A percentile compares a stretch with the other conserved stretches of the same genome.
These are phyloP conservation scores for Drosophila emarginata DNA, from an alignment of 2,888 invertebrate genomes.

Conservation along the genomic window DNA sequence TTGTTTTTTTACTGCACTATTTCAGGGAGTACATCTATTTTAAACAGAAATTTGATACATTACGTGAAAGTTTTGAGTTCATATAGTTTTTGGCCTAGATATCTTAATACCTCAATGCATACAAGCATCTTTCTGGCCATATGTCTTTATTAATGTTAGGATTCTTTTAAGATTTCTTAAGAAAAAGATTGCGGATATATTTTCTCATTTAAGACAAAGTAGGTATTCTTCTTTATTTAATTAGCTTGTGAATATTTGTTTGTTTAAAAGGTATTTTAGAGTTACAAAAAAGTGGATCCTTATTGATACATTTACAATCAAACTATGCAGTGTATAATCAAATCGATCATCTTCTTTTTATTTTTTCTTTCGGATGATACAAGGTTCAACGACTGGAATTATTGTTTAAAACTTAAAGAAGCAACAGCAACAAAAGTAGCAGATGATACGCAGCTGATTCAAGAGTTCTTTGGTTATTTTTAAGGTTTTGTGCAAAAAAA, in stretches of 20 bases:
- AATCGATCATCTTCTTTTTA: neutral
- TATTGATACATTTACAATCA: neutral
- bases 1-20: neutral
- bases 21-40: neutral
- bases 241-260: no score
- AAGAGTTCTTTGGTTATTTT: constrained; percentile 36
- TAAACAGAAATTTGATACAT: neutral
- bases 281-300: no score
- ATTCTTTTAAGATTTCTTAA: no score
- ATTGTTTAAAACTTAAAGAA: constrained; percentile 34
- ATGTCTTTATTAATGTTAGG: no score
- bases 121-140: no score
- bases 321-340: neutral
- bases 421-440: constrained; percentile 33
- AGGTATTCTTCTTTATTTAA: no score
- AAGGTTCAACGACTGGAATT: constrained; percentile 60
- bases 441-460: constrained; percentile 39
- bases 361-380: neutral
- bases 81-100: no score
- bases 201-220: no score
- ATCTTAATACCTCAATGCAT: no score
- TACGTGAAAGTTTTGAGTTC: no score
- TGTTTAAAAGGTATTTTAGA: no score
- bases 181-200: no score
- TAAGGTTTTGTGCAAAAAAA: constrained; percentile 48